phyloP scores from a whole-genome alignment of 2,888 invertebrate species.

The Nomada flava region DNA sequence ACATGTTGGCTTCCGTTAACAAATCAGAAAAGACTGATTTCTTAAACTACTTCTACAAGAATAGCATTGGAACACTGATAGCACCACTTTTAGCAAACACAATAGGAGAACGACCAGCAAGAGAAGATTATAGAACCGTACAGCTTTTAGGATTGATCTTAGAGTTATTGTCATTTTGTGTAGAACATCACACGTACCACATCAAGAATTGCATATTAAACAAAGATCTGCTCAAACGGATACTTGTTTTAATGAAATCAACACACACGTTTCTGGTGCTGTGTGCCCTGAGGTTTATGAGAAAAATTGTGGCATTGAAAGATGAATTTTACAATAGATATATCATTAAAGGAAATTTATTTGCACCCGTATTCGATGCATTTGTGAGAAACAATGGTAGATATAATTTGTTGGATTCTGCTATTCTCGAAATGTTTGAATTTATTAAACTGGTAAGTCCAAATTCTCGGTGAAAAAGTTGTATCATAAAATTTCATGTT shows the following conservation, averaged over 20 bases:
- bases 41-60: slow-evolving; percentile 98
- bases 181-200: slow-evolving; percentile 99
- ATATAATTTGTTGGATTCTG: slow-evolving; percentile 99
- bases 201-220: slow-evolving; percentile 99
- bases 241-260: slow-evolving; percentile 98
- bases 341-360: slow-evolving; percentile 96
- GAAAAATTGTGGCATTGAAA: slow-evolving; percentile 98
- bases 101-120: slow-evolving; percentile 93
- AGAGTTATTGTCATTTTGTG: slow-evolving; percentile 98
- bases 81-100: slow-evolving; percentile 98
- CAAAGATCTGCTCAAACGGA: slow-evolving; percentile 97
- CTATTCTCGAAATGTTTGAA: slow-evolving; percentile 99
- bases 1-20: slow-evolving; percentile 96
- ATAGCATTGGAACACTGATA: slow-evolving; percentile 98
- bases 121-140: slow-evolving; percentile 98
- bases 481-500: neutral
- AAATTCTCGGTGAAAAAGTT: neutral
- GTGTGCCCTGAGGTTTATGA: slow-evolving; percentile 97
- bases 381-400: slow-evolving; percentile 98
- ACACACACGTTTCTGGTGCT: slow-evolving; percentile 98
- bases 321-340: slow-evolving; percentile 99
- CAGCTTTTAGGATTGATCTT: slow-evolving; percentile 97
- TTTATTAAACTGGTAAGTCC: slow-evolving; percentile 93
- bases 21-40: slow-evolving; percentile 99
- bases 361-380: slow-evolving; percentile 98